Evolutionary conservation across 2,888 invertebrate genomes (phyloP).

Genomic region (Masnerella sp.): DNA sequence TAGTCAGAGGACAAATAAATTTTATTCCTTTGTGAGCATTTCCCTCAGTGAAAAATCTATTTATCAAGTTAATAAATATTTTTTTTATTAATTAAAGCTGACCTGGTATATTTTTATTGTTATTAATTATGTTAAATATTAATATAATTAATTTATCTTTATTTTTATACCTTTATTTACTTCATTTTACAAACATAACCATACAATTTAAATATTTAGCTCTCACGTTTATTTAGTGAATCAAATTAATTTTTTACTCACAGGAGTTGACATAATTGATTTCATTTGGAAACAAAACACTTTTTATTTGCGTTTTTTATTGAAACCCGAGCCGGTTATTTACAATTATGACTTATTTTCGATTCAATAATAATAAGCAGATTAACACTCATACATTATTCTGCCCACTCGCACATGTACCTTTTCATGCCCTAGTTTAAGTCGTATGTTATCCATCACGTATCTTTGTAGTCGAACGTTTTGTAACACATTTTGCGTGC

Average conservation of each 20-base stretch:
- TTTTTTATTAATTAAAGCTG: neutral
- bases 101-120: neutral
- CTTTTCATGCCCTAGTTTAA: conserved; percentile 58
- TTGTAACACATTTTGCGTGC: conserved; percentile 51
- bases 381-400: conserved; percentile 48
- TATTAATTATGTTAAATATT: too few species aligned
- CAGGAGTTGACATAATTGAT: neutral
- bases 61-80: neutral
- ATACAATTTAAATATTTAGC: too few species aligned
- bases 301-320: conserved; percentile 6
- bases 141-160: too few species aligned
- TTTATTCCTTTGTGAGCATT: neutral
- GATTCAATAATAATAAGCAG: conserved; percentile 44
- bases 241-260: too few species aligned
- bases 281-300: neutral
- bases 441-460: conserved; percentile 47
- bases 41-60: too few species aligned
- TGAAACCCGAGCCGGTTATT: conserved; percentile 3
- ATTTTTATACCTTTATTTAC: too few species aligned
- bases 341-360: conserved; percentile 31
- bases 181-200: too few species aligned
- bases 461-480: conserved; percentile 48
- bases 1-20: conserved; percentile 9
- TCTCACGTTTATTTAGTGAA: too few species aligned
- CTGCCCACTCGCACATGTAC: conserved; percentile 44